Evolutionary conservation across 2,888 invertebrate genomes (phyloP).

Genomic region (Noctua janthina): DNA sequence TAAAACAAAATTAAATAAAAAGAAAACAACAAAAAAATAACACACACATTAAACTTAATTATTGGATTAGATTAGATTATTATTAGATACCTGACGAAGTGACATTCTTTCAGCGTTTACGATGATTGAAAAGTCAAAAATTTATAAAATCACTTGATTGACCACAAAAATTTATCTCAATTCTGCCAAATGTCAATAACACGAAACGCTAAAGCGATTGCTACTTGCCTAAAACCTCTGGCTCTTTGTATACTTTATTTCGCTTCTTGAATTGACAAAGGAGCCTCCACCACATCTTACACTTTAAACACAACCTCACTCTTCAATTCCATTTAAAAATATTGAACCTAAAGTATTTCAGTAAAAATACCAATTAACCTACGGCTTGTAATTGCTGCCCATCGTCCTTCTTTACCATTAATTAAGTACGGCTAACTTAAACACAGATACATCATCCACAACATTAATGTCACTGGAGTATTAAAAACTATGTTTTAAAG

Average conservation of each 20-base stretch:
- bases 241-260: too few relatives aligned
- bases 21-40: too few relatives aligned
- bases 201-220: not conserved
- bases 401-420: not conserved
- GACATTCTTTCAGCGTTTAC: too few relatives aligned
- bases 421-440: slow-evolving; percentile 27
- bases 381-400: not conserved
- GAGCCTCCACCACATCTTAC: not conserved
- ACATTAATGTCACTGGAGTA: slow-evolving; percentile 52
- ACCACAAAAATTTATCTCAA: not conserved
- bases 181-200: not conserved
- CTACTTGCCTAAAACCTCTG: too few relatives aligned
- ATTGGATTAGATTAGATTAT: too few relatives aligned
- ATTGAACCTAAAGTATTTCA: not conserved
- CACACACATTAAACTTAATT: too few relatives aligned
- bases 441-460: slow-evolving; percentile 36
- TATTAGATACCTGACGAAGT: too few relatives aligned
- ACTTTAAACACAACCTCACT: not conserved
- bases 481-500: slow-evolving; percentile 56
- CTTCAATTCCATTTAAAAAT: not conserved
- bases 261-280: not conserved
- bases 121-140: too few relatives aligned
- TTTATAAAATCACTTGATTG: too few relatives aligned
- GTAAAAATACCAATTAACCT: slow-evolving; percentile 14
- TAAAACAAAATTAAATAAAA: too few relatives aligned